Base-by-base conservation (phyloP, 2,888 invertebrate species). In the Drosophila merina region DNA sequence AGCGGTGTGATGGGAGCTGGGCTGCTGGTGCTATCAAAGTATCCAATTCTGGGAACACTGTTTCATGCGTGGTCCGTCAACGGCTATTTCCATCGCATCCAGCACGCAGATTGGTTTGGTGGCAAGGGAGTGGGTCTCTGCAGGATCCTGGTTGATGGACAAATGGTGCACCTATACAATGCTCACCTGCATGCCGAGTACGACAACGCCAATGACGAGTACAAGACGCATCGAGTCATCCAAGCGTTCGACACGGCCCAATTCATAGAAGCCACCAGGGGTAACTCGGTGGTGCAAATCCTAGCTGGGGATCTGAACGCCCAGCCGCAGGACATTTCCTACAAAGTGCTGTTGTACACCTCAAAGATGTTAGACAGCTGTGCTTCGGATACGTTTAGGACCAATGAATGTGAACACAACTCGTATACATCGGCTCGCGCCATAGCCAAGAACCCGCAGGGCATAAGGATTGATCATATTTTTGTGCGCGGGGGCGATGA, bases 61-160 rank as follows among this genome's bases (percentile, higher is more conserved):
- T 98, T 96, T 89, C 97, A 98, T 91, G 95, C 96, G 75, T 99
- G 98, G 96, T 94, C 97, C 14, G 93, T 99, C n/a, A 99, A 99
- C 92, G 99, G 99, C 3, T 99, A 98, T 90, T 96, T 98, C 47
- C 91, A 91, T 78, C 86, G 91, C 97, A 98, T 92, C 96, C 97
- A 97, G 74, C 99, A 99, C 90, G 99, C 98, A 0, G 99, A 99
- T 91, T 99, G 99, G 99, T 99, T 98, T 92, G 99, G 98, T 40
- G 99, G 99, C 4, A 99, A 99, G 93, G 98, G 97, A 9, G 95
- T 98, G 42, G 97, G 97, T 2, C 92, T 98, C 25, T 97, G 97
- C 88, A 94, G 94, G 82, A 93, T 97, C 44, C 93, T 94, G 77
- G 93, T 95, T 66, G 93, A 94, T 30, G 94, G 95, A 64, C 79